A percentile compares a stretch with the other conserved stretches of the same genome.
Evolutionary conservation across 1,140 invertebrate species (phyloP).

Genomic region (Arctopsyche grandis): DNA sequence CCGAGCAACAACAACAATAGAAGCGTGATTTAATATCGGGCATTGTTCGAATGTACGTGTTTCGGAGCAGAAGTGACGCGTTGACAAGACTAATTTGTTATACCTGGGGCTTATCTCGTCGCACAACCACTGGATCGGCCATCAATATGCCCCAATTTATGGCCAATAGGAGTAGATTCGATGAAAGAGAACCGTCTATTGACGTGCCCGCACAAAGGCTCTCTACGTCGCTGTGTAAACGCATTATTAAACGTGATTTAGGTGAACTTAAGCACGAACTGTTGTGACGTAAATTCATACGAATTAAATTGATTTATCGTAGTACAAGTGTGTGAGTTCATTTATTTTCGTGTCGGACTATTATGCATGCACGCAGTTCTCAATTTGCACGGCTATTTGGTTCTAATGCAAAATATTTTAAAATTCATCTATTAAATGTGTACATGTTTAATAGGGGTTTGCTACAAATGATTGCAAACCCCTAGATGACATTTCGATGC

Average conservation of each 20-base stretch:
- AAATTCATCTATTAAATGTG: too few relatives aligned
- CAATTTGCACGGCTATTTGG: too few relatives aligned
- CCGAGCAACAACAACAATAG: neutral
- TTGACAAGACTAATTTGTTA: conserved; percentile 42
- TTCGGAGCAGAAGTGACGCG: conserved; percentile 20
- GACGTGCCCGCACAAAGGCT: neutral
- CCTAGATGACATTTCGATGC: too few relatives aligned
- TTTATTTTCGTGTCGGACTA: too few relatives aligned
- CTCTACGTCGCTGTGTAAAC: neutral
- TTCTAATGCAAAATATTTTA: too few relatives aligned
- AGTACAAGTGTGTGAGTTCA: too few relatives aligned
- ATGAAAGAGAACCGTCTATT: conserved; percentile 29
- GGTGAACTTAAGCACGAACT: too few relatives aligned
- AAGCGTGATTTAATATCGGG: conserved; percentile 13
- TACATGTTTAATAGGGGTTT: too few relatives aligned
- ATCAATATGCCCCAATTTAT: conserved; percentile 42
- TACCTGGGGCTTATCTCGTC: conserved; percentile 34
- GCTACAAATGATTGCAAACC: too few relatives aligned
- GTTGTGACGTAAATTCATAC: too few relatives aligned
- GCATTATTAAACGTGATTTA: neutral
- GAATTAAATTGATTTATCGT: too few relatives aligned
- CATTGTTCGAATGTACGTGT: conserved; percentile 11
- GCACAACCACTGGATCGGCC: conserved; percentile 33
- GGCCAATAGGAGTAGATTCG: conserved; percentile 31
- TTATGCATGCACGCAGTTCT: too few relatives aligned